A percentile compares a stretch with the other conserved stretches of the same genome.
phyloP scores from a whole-genome alignment of 2,797 vertebrate species.

The Galago senegalensis region DNA sequence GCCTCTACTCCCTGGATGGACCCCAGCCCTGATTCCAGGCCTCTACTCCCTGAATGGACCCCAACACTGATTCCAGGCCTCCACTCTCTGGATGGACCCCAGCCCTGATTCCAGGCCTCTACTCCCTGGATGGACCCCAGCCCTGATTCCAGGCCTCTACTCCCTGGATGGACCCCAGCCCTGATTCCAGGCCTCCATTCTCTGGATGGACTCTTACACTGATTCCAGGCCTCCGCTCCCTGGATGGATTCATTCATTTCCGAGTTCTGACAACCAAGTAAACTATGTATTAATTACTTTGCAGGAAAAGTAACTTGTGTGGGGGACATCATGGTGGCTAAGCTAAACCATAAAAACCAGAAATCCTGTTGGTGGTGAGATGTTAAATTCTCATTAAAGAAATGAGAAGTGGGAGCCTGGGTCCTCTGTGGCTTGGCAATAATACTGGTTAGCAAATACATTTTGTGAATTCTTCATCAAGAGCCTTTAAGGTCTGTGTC shows the following conservation, averaged over 20 bases:
- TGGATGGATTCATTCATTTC: neutral
- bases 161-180: no score
- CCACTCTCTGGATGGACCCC: no score
- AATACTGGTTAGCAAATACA: no score
- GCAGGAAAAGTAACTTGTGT: neutral
- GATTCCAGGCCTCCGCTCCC: neutral
- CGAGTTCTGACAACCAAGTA: neutral
- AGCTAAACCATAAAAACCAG: no score
- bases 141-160: no score
- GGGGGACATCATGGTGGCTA: neutral
- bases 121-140: no score
- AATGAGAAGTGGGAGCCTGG: neutral
- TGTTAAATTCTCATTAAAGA: neutral
- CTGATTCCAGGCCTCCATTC: no score
- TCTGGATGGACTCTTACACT: fast-evolving
- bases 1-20: no score
- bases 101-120: no score
- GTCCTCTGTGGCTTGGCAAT: fast-evolving
- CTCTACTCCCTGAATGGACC: no score
- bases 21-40: no score
- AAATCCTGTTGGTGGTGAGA: neutral
- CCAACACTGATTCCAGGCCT: no score
- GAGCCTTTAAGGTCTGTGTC: neutral
- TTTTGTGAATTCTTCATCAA: neutral
- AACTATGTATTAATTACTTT: neutral